A percentile compares a stretch with the other conserved stretches of the same genome.
phyloP scores from a whole-genome alignment of 2,888 invertebrate genomes.

The Cactoblastis cactorum region DNA sequence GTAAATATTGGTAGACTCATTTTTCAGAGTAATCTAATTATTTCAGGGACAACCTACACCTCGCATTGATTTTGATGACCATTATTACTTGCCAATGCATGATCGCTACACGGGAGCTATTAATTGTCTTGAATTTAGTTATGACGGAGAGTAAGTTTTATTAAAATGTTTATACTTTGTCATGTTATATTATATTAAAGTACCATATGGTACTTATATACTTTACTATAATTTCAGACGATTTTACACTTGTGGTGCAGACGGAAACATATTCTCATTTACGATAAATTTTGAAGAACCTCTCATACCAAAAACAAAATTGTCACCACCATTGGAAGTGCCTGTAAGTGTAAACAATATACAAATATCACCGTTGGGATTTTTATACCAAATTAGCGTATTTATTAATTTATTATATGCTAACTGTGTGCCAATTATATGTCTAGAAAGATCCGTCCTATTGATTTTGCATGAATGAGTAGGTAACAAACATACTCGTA shows the following conservation, averaged over 20 bases:
- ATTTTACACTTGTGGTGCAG: conserved; percentile 83
- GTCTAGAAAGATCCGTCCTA: too few species aligned
- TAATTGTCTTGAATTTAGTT: conserved; percentile 81
- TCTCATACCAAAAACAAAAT: conserved; percentile 29
- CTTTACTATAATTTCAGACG: conserved; percentile 29
- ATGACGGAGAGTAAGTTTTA: conserved; percentile 75
- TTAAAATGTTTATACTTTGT: neutral
- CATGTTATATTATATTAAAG: too few species aligned
- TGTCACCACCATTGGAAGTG: conserved; percentile 27
- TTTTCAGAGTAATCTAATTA: too few species aligned
- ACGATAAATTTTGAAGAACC: conserved; percentile 69
- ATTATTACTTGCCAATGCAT: conserved; percentile 86
- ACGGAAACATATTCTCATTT: conserved; percentile 89
- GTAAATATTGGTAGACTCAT: too few species aligned
- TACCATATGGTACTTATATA: neutral
- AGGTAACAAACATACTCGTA: too few species aligned
- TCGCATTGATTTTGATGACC: conserved; percentile 74
- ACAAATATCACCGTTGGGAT: too few species aligned
- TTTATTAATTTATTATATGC: too few species aligned
- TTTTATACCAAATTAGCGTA: too few species aligned
- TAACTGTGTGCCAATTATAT: too few species aligned
- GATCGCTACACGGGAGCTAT: conserved; percentile 85
- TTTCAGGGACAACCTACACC: conserved; percentile 61
- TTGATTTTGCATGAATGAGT: too few species aligned
- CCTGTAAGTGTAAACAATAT: conserved; percentile 38